These are phyloP conservation scores for Sphyrna mokarran DNA, from an alignment of 2,113 vertebrate genomes.

Conservation along the genomic window DNA sequence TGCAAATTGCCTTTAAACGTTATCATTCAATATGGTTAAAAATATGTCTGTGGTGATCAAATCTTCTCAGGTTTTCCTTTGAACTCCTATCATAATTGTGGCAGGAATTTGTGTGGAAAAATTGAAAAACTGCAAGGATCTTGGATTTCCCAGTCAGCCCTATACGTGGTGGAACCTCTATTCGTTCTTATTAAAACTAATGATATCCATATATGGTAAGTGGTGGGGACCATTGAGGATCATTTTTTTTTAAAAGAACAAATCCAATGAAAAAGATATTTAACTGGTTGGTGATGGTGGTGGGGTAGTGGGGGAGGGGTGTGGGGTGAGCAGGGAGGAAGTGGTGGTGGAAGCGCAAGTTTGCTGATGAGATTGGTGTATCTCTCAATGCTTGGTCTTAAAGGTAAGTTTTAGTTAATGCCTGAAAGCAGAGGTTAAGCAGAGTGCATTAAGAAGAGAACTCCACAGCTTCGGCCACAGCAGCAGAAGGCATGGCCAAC, in stretches of 20 bases:
- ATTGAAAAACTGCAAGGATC: neutral
- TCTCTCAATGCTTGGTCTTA: neutral
- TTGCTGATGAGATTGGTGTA: neutral
- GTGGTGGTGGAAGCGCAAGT: too few species aligned
- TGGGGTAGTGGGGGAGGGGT: too few species aligned
- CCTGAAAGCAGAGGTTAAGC: neutral
- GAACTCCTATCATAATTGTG: neutral
- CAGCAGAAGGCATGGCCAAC: neutral
- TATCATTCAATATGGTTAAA: neutral
- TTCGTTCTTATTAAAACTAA: neutral
- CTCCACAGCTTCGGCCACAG: neutral
- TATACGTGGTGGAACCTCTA: neutral
- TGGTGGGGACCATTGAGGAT: neutral
- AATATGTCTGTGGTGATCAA: neutral
- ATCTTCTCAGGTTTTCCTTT: neutral
- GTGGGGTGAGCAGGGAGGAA: too few species aligned
- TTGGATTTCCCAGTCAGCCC: neutral
- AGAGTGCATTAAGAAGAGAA: neutral
- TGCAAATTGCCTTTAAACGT: neutral
- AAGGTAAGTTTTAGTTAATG: neutral
- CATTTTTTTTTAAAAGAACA: neutral
- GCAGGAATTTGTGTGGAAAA: neutral
- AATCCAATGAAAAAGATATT: neutral
- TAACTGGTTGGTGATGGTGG: too few species aligned
- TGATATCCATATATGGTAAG: neutral